These are phyloP conservation scores for Molossus molossus DNA, from an alignment of 2,797 vertebrate species.

Conservation along the genomic window DNA sequence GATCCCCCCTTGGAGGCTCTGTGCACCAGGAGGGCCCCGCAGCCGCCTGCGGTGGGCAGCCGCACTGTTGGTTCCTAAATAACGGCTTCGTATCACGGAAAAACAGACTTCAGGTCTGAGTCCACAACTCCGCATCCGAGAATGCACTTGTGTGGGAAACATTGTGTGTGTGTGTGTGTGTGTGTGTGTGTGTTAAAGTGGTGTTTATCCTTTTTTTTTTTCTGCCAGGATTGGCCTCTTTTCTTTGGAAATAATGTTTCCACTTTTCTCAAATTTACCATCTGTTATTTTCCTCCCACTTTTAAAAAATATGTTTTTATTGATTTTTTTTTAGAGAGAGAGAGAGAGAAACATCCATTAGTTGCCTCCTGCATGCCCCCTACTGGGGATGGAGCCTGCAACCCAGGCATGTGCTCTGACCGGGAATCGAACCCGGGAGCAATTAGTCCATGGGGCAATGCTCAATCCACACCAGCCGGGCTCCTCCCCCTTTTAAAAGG, in stretches of 20 bases:
- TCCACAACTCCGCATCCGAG: rapidly evolving
- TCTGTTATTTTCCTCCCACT: background rate
- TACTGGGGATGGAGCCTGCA: too few relatives aligned
- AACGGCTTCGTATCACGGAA: rapidly evolving
- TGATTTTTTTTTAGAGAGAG: too few relatives aligned
- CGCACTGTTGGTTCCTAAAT: rapidly evolving
- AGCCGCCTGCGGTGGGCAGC: rapidly evolving
- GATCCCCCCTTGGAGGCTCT: too few relatives aligned
- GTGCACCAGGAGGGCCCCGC: rapidly evolving
- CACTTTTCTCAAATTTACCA: background rate
- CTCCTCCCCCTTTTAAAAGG: background rate
- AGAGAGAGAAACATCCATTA: too few relatives aligned
- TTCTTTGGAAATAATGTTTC: background rate
- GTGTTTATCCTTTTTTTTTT: rapidly evolving
- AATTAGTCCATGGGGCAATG: too few relatives aligned
- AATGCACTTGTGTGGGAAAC: rapidly evolving
- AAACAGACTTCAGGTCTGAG: background rate
- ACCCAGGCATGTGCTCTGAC: too few relatives aligned
- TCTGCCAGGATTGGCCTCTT: too few relatives aligned
- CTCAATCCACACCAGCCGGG: too few relatives aligned
- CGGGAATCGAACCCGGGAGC: too few relatives aligned
- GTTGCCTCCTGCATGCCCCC: too few relatives aligned
- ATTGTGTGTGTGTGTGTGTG: background rate
- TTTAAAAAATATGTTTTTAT: too few relatives aligned
- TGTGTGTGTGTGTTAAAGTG: background rate